Evolutionary conservation across 2,888 invertebrate species (phyloP).

Genomic region (Brachyptera putata): DNA sequence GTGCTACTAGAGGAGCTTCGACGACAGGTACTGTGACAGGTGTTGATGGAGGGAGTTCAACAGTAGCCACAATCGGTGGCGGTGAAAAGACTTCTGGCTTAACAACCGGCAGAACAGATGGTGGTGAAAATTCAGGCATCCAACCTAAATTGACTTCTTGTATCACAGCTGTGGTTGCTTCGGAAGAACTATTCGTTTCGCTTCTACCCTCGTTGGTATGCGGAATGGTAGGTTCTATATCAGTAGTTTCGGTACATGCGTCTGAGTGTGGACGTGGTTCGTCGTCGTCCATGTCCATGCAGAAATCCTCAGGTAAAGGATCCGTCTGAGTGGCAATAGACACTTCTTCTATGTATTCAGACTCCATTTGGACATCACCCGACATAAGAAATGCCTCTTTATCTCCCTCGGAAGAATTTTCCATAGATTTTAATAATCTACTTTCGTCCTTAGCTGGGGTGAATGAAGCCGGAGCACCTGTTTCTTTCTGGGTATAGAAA

Average conservation of each 20-base stretch:
- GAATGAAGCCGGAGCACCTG: neutral
- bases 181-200: neutral
- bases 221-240: neutral
- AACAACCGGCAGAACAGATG: too few relatives aligned
- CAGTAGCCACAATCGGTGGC: neutral
- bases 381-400: constrained; percentile 20
- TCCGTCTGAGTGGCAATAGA: constrained; percentile 83
- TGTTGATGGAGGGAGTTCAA: neutral
- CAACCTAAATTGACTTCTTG: neutral
- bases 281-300: constrained; percentile 50
- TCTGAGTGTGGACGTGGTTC: constrained; percentile 12
- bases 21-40: too few relatives aligned
- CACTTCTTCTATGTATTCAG: constrained; percentile 49
- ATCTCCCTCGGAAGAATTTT: neutral
- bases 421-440: neutral
- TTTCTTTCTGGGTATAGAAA: constrained; percentile 36
- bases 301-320: constrained; percentile 73
- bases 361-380: constrained; percentile 8
- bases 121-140: too few relatives aligned
- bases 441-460: neutral
- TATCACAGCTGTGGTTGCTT: neutral
- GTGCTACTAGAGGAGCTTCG: too few relatives aligned
- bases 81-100: neutral
- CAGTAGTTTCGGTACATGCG: constrained; percentile 24
- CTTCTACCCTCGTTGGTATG: neutral